Evolutionary conservation across 2,888 invertebrate genomes (phyloP), one percentile per base, ranked within the genome.

Genomic region (Antitype chi): DNA sequence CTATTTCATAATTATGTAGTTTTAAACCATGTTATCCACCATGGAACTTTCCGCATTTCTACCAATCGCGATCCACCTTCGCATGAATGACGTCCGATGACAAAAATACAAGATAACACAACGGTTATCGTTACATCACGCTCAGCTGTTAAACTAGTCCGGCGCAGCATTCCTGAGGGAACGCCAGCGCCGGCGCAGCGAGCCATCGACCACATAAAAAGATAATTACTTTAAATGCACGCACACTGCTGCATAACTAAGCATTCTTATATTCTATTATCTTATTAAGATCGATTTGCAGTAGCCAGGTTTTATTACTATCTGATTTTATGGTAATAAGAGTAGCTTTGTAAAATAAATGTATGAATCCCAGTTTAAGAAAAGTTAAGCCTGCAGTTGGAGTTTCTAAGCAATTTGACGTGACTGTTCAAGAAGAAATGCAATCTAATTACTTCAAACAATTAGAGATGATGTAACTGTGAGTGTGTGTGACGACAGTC

Each of bases 141-240:
- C 89, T 91, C 95, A 95, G 95, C 95, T 95, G 95, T 93, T 91
- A 83, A 92, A 93, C 94, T 88, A 92, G 93, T 93, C 91, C 86
- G 87, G 87, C 84, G 82, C 91, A 81, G 88, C 95, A 95, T 95
- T 95, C 95, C 95, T 94, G 91, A 94, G 95, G 95, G 95, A 95
- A 95, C 92, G 95, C 94, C 93, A 91, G 90, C 90, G 88, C 79
- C 63, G 75, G 63, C 75, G 83, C 75, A 60, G 59, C 85, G 85
- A 88, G 91, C 91, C 91, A 90, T 88, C 90, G 84, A 82, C 87
- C 87, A 88, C 86, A 88, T 84, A 89, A 90, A 91, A 88, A 88
- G 81, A 87, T 90, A 91, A 92, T 91, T 91, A 89, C 80, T 85
- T 85, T 75, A 84, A 88, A 89, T 87, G 87, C 86, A 82, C 80